phyloP scores from a whole-genome alignment of 2,888 invertebrate genomes.

The Amblyteles armatorius region DNA sequence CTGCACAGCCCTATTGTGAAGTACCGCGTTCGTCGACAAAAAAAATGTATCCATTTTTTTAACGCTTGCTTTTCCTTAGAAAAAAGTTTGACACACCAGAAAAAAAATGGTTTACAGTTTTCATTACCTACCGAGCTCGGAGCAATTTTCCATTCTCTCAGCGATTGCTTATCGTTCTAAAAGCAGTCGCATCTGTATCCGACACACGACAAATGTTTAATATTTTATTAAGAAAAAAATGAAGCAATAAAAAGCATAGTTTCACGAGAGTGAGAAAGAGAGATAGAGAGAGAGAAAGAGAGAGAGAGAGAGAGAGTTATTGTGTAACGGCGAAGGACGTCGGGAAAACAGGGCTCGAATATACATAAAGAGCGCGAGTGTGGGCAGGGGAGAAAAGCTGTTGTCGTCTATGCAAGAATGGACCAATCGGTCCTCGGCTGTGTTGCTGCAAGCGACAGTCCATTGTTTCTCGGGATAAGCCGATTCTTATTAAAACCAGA shows the following conservation, averaged over 20 bases:
- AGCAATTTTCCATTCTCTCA: no score
- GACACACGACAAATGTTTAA: constrained; percentile 5
- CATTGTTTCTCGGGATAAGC: constrained; percentile 81
- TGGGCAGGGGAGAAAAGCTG: constrained; percentile 46
- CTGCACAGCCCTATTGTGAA: no score
- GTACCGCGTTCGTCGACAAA: no score
- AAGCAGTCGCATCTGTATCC: background rate
- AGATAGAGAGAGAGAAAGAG: background rate
- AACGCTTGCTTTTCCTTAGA: no score
- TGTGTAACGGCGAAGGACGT: constrained; percentile 10
- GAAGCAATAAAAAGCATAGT: constrained; percentile 1
- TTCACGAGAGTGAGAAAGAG: background rate
- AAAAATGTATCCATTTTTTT: no score
- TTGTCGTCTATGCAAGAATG: constrained; percentile 62
- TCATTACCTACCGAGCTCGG: no score
- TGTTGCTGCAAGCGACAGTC: constrained; percentile 78
- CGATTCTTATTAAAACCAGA: constrained; percentile 81
- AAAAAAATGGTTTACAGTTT: no score
- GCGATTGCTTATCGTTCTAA: background rate
- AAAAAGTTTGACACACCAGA: no score
- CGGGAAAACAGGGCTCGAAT: constrained; percentile 1
- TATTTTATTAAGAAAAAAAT: background rate
- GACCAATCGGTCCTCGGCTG: constrained; percentile 65
- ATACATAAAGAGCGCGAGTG: constrained; percentile 5
- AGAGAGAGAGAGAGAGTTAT: constrained; percentile 20